Base-by-base conservation (phyloP, 2,888 invertebrate genomes). In the Apodemia hepburni region DNA sequence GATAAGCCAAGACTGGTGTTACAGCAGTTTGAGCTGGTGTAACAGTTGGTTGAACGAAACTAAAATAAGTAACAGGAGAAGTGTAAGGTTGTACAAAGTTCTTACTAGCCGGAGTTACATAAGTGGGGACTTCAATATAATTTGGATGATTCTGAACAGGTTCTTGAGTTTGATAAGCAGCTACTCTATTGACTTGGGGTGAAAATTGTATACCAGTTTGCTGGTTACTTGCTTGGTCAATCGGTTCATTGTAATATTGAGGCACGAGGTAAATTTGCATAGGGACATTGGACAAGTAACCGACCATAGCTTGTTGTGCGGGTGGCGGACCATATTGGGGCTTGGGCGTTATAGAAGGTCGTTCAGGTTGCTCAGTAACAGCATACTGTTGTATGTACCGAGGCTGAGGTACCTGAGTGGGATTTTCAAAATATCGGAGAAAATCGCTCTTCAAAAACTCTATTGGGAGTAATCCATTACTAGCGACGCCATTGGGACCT, bases 221-320 rank as follows among this genome's bases (percentile, higher is more conserved):
- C 1, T 71, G 51, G 58, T 70, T 73, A 2, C 67, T 69, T 2
- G 73, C 64, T 65, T 79, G 84, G 18, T 76, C 80, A 2, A 76
- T 54, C 11, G 72, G 79, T 3, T 85, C 82, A 47, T 77, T 80
- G 64, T 85, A 85, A 70, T 89, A 88, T 69, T 88, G 88, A 1
- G 90, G 90, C 67, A 90, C 84, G 76, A 90, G 75, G 77, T 87
- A 89, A 72, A 90, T 81, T 73, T 89, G 88, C 87, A 90, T 87
- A 18, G 91, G 90, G 27, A 89, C 77, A 65, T 88, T 91, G 1
- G 90, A 85, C 33, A 87, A 68, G 69, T 91, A 90, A n/a, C 88
- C 85, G 11, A 87, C 81, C 82, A 85, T 81, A 2, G 85, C 79
- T 67, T 86, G 87, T 63, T 87, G 87, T 9, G 77, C 70, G 2